phyloP scores from a whole-genome alignment of 1,140 invertebrate species.

The Leptinotarsa undecemlineata region DNA sequence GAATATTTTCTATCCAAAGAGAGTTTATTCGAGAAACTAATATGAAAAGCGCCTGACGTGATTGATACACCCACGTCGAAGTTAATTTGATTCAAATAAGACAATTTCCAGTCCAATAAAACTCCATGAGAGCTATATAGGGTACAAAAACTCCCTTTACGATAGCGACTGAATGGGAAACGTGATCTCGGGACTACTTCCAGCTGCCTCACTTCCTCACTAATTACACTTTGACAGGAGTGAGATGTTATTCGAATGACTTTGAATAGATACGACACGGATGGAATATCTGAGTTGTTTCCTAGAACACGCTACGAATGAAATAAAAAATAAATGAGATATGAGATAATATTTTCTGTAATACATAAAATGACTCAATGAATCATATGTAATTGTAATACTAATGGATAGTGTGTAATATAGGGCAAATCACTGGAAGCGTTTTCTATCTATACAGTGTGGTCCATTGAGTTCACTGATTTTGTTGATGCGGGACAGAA shows the following conservation, averaged over 20 bases:
- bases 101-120: constrained; percentile 5
- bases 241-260: constrained; percentile 1
- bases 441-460: no score
- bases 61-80: background rate
- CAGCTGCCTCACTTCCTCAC: background rate
- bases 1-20: background rate
- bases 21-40: background rate
- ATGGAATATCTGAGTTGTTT: background rate
- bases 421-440: no score
- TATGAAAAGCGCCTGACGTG: background rate
- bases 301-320: background rate
- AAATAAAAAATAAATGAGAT: background rate
- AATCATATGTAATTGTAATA: no score
- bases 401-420: no score
- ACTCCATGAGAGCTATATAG: constrained; percentile 5
- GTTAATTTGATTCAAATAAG: constrained; percentile 3
- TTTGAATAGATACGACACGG: background rate
- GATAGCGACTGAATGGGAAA: background rate
- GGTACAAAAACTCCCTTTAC: constrained; percentile 3
- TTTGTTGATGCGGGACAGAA: no score
- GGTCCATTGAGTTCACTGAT: no score
- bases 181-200: constrained; percentile 2
- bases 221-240: constrained; percentile 5
- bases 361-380: no score
- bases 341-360: no score